These are phyloP conservation scores for Ochropleura plecta DNA, from an alignment of 2,888 invertebrate species.

Conservation along the genomic window DNA sequence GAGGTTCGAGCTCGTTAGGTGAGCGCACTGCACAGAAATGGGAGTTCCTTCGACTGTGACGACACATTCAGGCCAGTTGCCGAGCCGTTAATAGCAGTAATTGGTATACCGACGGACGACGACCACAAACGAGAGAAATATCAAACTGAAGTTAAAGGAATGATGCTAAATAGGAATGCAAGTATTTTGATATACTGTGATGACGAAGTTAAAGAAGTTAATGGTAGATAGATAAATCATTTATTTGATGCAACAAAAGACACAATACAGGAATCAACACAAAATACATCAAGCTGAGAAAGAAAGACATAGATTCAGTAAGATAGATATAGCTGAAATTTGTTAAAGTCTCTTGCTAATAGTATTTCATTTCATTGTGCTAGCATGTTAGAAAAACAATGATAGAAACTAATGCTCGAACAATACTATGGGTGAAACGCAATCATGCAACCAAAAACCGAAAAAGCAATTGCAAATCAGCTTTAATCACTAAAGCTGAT, in stretches of 20 bases:
- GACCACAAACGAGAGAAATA: constrained; percentile 33
- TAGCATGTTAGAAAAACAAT: background rate
- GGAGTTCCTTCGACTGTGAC: constrained; percentile 64
- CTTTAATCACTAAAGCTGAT: too few relatives aligned
- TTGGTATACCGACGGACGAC: constrained; percentile 48
- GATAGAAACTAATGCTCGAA: background rate
- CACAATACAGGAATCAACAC: too few relatives aligned
- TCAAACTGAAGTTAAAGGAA: constrained; percentile 9
- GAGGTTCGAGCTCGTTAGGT: constrained; percentile 71
- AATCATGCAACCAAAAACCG: background rate
- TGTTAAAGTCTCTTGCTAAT: too few relatives aligned
- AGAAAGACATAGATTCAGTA: too few relatives aligned
- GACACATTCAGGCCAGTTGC: constrained; percentile 60
- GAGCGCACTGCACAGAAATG: constrained; percentile 58
- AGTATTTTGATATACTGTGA: background rate
- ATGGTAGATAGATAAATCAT: too few relatives aligned
- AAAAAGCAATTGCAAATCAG: too few relatives aligned
- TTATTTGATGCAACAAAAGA: too few relatives aligned
- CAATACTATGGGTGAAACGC: background rate
- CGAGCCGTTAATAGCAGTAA: constrained; percentile 67
- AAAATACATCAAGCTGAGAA: too few relatives aligned
- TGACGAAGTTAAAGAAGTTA: background rate
- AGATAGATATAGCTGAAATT: too few relatives aligned
- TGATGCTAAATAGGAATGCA: background rate
- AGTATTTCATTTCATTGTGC: background rate